Evolutionary conservation across 2,113 vertebrate species (phyloP).

Genomic region (Myiozetetes cayanensis): DNA sequence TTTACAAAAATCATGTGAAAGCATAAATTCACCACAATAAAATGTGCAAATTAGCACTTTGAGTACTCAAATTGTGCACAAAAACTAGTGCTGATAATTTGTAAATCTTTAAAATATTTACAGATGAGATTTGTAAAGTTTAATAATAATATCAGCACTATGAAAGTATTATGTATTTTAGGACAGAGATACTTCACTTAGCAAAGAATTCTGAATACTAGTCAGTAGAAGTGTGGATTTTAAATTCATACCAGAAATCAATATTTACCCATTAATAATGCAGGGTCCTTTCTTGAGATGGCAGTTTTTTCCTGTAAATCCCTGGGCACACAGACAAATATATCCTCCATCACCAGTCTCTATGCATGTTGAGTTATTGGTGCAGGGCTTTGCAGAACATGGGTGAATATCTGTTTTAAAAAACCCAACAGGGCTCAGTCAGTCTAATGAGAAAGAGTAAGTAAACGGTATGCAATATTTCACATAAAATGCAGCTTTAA

Average conservation of each 20-base stretch:
- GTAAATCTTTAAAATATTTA: background rate
- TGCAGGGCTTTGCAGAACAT: slow-evolving; percentile 84
- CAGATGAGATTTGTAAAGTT: background rate
- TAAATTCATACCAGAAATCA: background rate
- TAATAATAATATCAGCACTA: background rate
- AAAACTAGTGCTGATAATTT: background rate
- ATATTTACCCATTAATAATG: slow-evolving; percentile 80
- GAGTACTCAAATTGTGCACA: background rate
- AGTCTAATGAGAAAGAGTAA: background rate
- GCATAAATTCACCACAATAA: background rate
- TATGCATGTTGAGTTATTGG: slow-evolving; percentile 86
- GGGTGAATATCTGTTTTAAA: slow-evolving; percentile 77
- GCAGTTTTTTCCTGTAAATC: slow-evolving; percentile 83
- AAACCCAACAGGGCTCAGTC: background rate
- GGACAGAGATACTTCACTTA: background rate
- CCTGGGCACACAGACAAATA: slow-evolving; percentile 82
- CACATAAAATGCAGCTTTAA: background rate
- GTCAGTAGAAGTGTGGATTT: background rate
- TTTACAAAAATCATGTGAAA: background rate
- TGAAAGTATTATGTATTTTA: background rate
- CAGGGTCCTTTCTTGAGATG: slow-evolving; percentile 80
- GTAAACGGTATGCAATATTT: background rate
- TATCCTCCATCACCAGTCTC: slow-evolving; percentile 82
- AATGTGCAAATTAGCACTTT: background rate
- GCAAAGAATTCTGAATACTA: background rate